Base-by-base conservation (phyloP, 2,888 invertebrate species). In the Tridacna crocea region DNA sequence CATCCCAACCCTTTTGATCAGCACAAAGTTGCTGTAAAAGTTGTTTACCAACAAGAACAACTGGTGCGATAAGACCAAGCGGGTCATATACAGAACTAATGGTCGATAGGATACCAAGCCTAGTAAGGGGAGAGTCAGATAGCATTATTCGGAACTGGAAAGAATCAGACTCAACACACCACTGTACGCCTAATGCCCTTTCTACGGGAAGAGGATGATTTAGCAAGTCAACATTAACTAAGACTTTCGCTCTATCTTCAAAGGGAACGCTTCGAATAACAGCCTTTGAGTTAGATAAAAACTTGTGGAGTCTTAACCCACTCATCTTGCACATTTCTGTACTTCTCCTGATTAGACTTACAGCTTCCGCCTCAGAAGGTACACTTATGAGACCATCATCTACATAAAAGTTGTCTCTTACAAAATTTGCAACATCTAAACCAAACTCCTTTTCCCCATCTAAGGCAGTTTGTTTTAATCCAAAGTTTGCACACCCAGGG, bases 31-130 rank as follows among this genome's bases (percentile, higher is more conserved):
- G 48, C 66, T 89, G 90, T n/a, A 90, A 58, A 13, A 89, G 82
- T 55, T 85, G 79, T 58, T 88, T 89, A 6, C 86, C 85, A 13
- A 75, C 55, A 13, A 89, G 79, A 13, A 84, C 27, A 47, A 88
- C 78, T 24, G 89, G 90, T 4, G 88, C 70, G 27, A 91, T 77
- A 24, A 90, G 74, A 8, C 87, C 88, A 55, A 90, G 77, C 0
- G 89, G 88, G 76, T 90, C 90, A 73, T 88, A 88, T 4, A 90
- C 65, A 2, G 82, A 84, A 48, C 77, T 68, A 11, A 89, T 76
- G 12, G 86, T 83, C 4, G 88, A 85, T 13, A 90, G 58, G 13
- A 89, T 72, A 10, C 84, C 87, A 47, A 87, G 66, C 51, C 87
- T 82, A 13, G 84, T 83, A 4, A 82, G n/a, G 19, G 88, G 86